Base-by-base conservation (phyloP, 1,140 invertebrate species). In the Papilio glaucus region DNA sequence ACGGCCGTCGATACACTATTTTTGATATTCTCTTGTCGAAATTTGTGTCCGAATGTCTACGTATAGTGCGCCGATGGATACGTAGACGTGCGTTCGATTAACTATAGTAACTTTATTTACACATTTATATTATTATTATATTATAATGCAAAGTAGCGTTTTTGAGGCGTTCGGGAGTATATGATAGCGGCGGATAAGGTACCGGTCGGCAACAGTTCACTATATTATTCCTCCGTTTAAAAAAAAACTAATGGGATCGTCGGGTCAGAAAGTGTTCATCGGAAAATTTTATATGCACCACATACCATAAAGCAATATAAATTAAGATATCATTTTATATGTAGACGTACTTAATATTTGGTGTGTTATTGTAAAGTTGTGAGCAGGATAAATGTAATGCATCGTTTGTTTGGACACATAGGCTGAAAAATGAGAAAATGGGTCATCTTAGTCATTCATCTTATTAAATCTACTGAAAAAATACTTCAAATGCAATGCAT, bases 11-110 rank as follows among this genome's bases (percentile, higher is more conserved):
- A 87, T 90, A 84, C 88, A 90, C 90, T 92, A 92, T 92, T 92
- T 92, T 92, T 92, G 90, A 92, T 92, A 92, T 90, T 85, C 88
- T 92, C 90, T 92, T 92, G 88, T 92, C 89, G 90, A 90, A 91
- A 92, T 90, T 91, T 90, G 89, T 89, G 87, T 86, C 87, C 88
- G 84, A 81, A 81, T 87, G 84, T 87, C 87, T 83, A 85, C 76
- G 77, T 82, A 76, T 80, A 83, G 74, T 77, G 84, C 81, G 83
- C 77, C 79, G 75, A 79, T 74, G 86, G 81, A 82, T 79, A 81
- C 77, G 80, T 85, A 85, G 78, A 83, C 77, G 83, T 84, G 83
- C 81, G 84, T 85, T 88, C 76, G 85, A 85, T 86, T 89, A 88
- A 85, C 77, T 91, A 91, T 88, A 90, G 87, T 89, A 85, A 91